Base-by-base conservation (phyloP, 2,113 vertebrate genomes). In the Conger conger region DNA sequence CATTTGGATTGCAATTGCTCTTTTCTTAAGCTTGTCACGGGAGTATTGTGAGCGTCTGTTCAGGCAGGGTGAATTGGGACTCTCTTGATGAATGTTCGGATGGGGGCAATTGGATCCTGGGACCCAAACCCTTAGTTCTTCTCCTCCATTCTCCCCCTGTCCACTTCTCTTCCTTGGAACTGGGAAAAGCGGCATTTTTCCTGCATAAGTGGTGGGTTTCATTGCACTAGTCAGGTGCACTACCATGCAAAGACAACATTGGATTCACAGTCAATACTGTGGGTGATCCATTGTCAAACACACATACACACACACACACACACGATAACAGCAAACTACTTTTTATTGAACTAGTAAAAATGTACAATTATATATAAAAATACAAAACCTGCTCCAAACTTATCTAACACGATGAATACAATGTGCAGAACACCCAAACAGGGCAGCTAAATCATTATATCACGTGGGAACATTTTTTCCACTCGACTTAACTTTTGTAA, bases 401-500 rank as follows among this genome's bases (percentile, higher is more conserved):
- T 95, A 91, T 95, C 95, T 95, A 96, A 94, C 93, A 95, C 93
- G 94, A 73, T 95, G 94, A 95, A 95, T 96, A 96, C 95, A 96
- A 96, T 96, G 96, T 97, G 96, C 96, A 96, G 95, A 91, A 95
- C 95, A 97, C 96, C 96, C 93, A 94, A 94, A 95, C 92, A 87
- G 94, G 89, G 94, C 93, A 92, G 92, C 35, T 81, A 81, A 42
- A 33, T 73, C 40, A 42, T 33, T n/a, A 27, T 15, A 30, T 76
- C 40, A 37, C 30, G 57, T 76, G 57, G 84, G 84, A 85, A 16
- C 18, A n/a, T n/a, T n/a, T n/a, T n/a, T n/a, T n/a, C n/a, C n/a
- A n/a, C n/a, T n/a, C n/a, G n/a, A n/a, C n/a, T n/a, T n/a, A n/a
- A n/a, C n/a, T n/a, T n/a, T n/a, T n/a, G n/a, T n/a, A n/a, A n/a